A percentile compares a stretch with the other conserved stretches of the same genome.
Evolutionary conservation across 2,888 invertebrate species (phyloP).

Genomic region (Perithous albicinctus): DNA sequence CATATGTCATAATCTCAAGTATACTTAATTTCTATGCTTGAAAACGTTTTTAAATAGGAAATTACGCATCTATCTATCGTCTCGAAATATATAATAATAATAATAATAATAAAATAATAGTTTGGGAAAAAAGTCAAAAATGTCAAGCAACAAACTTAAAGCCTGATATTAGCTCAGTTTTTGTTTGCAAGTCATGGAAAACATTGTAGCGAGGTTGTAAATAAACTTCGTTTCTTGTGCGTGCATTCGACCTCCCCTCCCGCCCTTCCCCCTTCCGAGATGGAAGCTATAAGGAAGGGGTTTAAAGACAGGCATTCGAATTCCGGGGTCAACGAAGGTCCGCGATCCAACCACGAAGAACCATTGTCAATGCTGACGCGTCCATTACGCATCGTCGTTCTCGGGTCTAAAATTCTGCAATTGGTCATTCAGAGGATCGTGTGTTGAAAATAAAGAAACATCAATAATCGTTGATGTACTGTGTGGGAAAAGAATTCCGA

Average conservation of each 20-base stretch:
- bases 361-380: slow-evolving; percentile 31
- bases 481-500: slow-evolving; percentile 4
- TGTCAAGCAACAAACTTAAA: background rate
- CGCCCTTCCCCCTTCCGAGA: background rate
- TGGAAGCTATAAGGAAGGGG: slow-evolving; percentile 2
- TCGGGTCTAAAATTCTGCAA: slow-evolving; percentile 36
- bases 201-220: slow-evolving; percentile 35
- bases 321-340: slow-evolving; percentile 61
- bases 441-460: slow-evolving; percentile 4
- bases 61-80: too few species aligned
- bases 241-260: background rate
- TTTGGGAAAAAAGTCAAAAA: background rate
- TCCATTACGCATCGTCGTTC: background rate
- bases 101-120: background rate
- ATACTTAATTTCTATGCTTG: too few species aligned
- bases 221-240: slow-evolving; percentile 43
- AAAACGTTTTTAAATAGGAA: too few species aligned
- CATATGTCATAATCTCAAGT: too few species aligned
- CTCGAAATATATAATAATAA: too few species aligned
- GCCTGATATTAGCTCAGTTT: slow-evolving; percentile 2
- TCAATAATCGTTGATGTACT: background rate
- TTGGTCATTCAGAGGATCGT: slow-evolving; percentile 22
- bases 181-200: slow-evolving; percentile 33
- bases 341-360: slow-evolving; percentile 31
- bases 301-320: slow-evolving; percentile 49